phyloP scores from a whole-genome alignment of 2,888 invertebrate species.

The Gisinianus flammeolus region DNA sequence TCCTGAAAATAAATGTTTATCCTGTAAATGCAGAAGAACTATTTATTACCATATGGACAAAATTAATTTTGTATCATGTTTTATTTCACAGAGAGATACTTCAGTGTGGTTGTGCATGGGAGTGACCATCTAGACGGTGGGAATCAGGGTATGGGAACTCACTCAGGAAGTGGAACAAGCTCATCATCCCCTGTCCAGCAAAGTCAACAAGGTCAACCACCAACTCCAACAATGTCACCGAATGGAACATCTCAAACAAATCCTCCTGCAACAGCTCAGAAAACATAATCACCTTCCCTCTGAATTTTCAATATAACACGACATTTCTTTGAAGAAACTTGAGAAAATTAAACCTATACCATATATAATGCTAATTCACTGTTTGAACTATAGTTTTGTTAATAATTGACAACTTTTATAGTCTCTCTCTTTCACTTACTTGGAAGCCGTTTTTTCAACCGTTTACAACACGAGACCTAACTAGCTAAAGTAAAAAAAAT shows the following conservation, averaged over 20 bases:
- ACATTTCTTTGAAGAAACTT: not conserved
- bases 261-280: slow-evolving; percentile 31
- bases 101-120: slow-evolving; percentile 67
- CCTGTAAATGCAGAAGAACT: not conserved
- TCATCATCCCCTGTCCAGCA: slow-evolving; percentile 56
- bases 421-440: too few relatives aligned
- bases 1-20: not conserved
- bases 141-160: slow-evolving; percentile 52
- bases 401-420: too few relatives aligned
- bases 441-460: not conserved
- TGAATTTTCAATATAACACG: not conserved
- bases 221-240: slow-evolving; percentile 52
- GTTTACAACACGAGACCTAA: too few relatives aligned
- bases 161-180: slow-evolving; percentile 52
- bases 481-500: too few relatives aligned
- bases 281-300: slow-evolving; percentile 1
- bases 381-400: too few relatives aligned
- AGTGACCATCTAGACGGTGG: slow-evolving; percentile 64
- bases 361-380: not conserved
- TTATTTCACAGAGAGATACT: slow-evolving; percentile 65
- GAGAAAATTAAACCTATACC: not conserved
- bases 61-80: not conserved
- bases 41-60: not conserved
- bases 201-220: slow-evolving; percentile 51
- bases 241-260: slow-evolving; percentile 45